phyloP scores from a whole-genome alignment of 2,113 vertebrate genomes.

The Lathamus discolor region DNA sequence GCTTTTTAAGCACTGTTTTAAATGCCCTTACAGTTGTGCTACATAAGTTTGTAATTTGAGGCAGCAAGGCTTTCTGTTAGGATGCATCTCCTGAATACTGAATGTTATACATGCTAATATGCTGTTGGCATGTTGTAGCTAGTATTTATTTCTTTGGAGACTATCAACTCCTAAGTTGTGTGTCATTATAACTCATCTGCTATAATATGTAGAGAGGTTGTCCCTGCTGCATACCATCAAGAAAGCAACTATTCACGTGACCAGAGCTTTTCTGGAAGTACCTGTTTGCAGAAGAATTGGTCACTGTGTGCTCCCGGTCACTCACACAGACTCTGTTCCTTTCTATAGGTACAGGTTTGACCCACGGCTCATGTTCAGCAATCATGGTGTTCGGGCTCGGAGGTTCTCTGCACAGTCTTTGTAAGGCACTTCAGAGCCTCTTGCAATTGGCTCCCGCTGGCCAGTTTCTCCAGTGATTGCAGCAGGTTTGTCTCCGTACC shows the following conservation, averaged over 20 bases:
- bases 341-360: conserved; percentile 75
- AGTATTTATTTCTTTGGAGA: not conserved
- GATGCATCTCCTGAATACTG: not conserved
- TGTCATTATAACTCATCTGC: not conserved
- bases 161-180: accelerated
- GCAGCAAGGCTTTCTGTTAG: not conserved
- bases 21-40: not conserved
- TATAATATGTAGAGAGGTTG: not conserved
- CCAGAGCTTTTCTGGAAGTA: not conserved
- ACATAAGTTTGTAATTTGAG: not conserved
- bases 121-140: not conserved
- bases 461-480: conserved; percentile 57
- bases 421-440: not conserved
- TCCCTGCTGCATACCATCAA: not conserved
- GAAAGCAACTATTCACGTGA: not conserved
- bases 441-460: not conserved
- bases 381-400: conserved; percentile 52
- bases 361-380: conserved; percentile 80
- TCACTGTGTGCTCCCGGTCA: not conserved
- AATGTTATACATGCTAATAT: accelerated
- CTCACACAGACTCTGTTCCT: not conserved
- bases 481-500: conserved; percentile 61
- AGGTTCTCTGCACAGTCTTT: conserved; percentile 71
- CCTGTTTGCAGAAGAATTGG: not conserved
- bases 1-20: not conserved